These are phyloP conservation scores for Pyrocephalus nanus DNA, from an alignment of 2,797 vertebrate species.

Conservation along the genomic window DNA sequence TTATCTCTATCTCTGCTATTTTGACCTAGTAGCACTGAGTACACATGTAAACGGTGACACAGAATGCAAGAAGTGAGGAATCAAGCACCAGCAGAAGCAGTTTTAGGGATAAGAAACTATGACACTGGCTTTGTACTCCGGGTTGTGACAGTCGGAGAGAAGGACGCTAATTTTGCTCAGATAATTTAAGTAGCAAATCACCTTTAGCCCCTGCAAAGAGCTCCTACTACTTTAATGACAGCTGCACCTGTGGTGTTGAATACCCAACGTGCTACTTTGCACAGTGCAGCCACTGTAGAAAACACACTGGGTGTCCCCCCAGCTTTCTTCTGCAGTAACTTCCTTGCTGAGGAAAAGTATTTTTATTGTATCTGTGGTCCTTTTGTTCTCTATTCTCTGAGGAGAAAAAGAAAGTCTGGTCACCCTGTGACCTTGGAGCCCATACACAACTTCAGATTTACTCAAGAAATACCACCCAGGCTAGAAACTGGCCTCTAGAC, in stretches of 20 bases:
- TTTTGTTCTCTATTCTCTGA: constrained; percentile 48
- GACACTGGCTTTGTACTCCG: background rate
- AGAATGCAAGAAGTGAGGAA: background rate
- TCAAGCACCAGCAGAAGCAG: background rate
- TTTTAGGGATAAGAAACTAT: background rate
- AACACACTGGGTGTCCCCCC: background rate
- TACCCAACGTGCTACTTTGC: rapidly evolving
- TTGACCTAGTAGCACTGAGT: background rate
- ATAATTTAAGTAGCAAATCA: background rate
- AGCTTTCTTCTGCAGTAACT: background rate
- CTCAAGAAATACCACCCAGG: constrained; percentile 35
- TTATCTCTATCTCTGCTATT: background rate
- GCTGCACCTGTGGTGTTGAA: background rate
- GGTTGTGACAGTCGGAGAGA: background rate
- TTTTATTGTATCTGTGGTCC: background rate
- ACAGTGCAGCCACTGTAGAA: background rate
- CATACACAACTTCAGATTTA: background rate
- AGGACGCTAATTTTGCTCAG: background rate
- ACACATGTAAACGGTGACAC: background rate
- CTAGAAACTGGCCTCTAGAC: background rate
- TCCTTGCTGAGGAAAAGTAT: constrained; percentile 1
- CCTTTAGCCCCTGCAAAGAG: background rate
- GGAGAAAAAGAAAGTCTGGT: constrained; percentile 18
- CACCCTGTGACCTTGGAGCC: constrained; percentile 12
- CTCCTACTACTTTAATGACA: background rate